Percentiles rank a stretch among this genome's conserved stretches.
Evolutionary conservation across 2,888 invertebrate species (phyloP).

Genomic region (Julus scandinavius): DNA sequence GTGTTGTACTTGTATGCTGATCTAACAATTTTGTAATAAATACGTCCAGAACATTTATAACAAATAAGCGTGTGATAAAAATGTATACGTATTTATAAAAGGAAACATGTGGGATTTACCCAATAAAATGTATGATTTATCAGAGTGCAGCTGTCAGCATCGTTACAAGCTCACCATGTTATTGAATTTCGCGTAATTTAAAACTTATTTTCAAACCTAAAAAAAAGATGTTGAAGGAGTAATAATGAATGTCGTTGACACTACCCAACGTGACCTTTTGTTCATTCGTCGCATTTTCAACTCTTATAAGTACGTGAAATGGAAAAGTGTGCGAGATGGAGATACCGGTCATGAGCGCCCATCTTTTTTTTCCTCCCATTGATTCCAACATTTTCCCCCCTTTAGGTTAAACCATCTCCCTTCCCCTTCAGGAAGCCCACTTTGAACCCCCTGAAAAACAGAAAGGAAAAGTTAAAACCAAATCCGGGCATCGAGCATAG

Average conservation of each 20-base stretch:
- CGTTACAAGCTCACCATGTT: too few relatives aligned
- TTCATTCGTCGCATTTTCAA: background rate
- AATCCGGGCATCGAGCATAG: conserved; percentile 1
- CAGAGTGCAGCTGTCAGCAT: too few relatives aligned
- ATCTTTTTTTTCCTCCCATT: background rate
- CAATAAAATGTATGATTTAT: too few relatives aligned
- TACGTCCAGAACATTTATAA: too few relatives aligned
- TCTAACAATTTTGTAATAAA: too few relatives aligned
- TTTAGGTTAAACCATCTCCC: background rate
- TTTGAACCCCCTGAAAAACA: background rate
- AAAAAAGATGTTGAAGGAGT: background rate
- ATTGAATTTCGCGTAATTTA: background rate
- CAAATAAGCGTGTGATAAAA: too few relatives aligned
- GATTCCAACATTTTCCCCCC: background rate
- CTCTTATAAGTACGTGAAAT: background rate
- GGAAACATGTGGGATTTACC: too few relatives aligned
- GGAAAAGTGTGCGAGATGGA: background rate
- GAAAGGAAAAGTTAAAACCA: conserved; percentile 21
- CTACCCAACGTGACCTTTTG: background rate
- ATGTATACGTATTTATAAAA: too few relatives aligned
- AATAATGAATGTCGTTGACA: background rate
- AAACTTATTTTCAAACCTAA: background rate
- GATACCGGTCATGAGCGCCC: background rate
- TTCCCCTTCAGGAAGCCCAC: background rate
- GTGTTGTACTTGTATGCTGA: too few relatives aligned